Evolutionary conservation across 2,888 invertebrate species (phyloP).

Genomic region (Amphipyra tragopoginis): DNA sequence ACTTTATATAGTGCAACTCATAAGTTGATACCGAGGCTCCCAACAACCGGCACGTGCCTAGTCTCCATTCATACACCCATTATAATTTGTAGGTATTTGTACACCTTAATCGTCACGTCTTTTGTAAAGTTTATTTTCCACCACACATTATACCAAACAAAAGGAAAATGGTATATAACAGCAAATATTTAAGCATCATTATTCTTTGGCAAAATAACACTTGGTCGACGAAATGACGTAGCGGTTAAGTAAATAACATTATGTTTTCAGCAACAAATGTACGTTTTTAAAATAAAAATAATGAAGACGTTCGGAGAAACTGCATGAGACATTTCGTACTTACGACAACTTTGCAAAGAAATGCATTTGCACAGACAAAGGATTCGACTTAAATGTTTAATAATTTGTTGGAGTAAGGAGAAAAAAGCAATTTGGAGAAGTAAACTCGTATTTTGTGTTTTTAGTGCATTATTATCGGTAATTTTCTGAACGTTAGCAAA

Average conservation of each 20-base stretch:
- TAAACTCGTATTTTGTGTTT: constrained; percentile 16
- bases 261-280: constrained; percentile 49
- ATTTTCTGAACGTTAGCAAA: constrained; percentile 5
- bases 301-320: constrained; percentile 46
- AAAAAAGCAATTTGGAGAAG: constrained; percentile 10
- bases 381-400: constrained; percentile 15
- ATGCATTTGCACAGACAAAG: constrained; percentile 38
- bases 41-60: constrained; percentile 42
- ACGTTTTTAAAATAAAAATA: constrained; percentile 35
- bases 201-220: constrained; percentile 51
- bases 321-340: constrained; percentile 12
- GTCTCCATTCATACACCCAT: constrained; percentile 47
- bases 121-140: constrained; percentile 55
- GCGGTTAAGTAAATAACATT: constrained; percentile 44
- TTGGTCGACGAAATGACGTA: constrained; percentile 44
- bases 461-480: constrained; percentile 5
- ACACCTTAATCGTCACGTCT: constrained; percentile 57
- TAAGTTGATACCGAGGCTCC: background rate
- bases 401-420: constrained; percentile 7
- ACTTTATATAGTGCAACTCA: constrained; percentile 17
- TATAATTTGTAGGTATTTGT: constrained; percentile 40
- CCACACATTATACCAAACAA: constrained; percentile 35
- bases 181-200: constrained; percentile 52
- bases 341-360: constrained; percentile 35
- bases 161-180: constrained; percentile 51